Evolutionary conservation across 37 sponge, comb jelly and placozoan species (phyloP), one percentile per base, ranked within the genome.

Genomic region (Oopsacas minuta): DNA sequence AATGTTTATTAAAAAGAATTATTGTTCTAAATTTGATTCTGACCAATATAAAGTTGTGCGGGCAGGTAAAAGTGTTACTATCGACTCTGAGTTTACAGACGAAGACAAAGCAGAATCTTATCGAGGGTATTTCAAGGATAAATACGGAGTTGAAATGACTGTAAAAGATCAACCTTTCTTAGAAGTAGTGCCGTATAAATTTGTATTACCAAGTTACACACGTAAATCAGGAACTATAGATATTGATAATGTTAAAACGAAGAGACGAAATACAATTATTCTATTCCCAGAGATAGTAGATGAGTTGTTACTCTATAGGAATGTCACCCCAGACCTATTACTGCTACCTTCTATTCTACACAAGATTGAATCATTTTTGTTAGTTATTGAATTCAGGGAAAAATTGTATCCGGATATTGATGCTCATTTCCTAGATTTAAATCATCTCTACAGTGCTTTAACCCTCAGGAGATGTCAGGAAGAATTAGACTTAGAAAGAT

Each of bases 271-370:
- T 25, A 61, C 28, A 3, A 61, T 61, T 3, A 61, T n/a, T 61
- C 22, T 61, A 25, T 61, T 61, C 75, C 75, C 75, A 3, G 75
- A 61, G 75, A 10, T 61, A 5, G 75, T 61, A 61, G 75, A 61
- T 25, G 75, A 61, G 75, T 61, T 61, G 30, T 34, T n/a, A 3
- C 75, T 61, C 7, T 61, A 61, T 34, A n/a, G 30, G 30, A 61
- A 61, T 12, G 1, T 61, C 5, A 25, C 75, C 22, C 30, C 30
- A 5, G 75, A 61, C 30, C 7, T 61, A n/a, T 3, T 61, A 5
- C 20, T 61, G 52, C 81, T 98, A 23, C 99, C 96, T 0, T 91
- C 94, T 0, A 32, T 95, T 37, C 82, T 98, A 35, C 93, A 90
- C 87, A 35, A 92, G 36, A 0, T 95, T 20, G 99, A 98, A 83